Percentiles rank a stretch among this genome's conserved stretches.
Conservation (phyloP, 1,140 invertebrate species). For the Drosophila athabasca region DNA sequence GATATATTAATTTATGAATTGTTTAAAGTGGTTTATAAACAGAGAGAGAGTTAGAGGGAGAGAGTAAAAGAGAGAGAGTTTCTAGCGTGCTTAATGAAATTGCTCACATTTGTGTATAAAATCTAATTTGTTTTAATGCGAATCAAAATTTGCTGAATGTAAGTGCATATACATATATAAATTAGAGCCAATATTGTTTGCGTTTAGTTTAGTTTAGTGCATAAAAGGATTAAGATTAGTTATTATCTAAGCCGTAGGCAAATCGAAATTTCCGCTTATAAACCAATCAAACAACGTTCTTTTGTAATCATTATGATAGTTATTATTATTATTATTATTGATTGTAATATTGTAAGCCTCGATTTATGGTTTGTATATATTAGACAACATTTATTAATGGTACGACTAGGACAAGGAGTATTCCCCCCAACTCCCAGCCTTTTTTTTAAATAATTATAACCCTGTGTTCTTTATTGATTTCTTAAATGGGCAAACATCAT, state of each 20-base stretch:
- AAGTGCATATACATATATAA: conserved; percentile 66
- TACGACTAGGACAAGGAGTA: conserved; percentile 7
- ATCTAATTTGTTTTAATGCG: conserved; percentile 64
- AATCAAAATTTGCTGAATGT: conserved; percentile 82
- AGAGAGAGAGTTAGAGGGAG: not conserved
- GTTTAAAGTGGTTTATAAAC: conserved; percentile 49
- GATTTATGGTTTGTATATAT: conserved; percentile 81
- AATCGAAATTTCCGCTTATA: conserved; percentile 69
- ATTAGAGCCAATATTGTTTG: conserved; percentile 58
- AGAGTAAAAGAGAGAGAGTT: conserved; percentile 17
- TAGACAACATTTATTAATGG: conserved; percentile 68
- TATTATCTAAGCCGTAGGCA: conserved; percentile 51
- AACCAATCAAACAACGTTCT: conserved; percentile 52
- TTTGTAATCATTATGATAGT: conserved; percentile 54
- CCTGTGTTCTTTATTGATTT: conserved; percentile 45
- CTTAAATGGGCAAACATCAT: conserved; percentile 74
- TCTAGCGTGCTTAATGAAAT: conserved; percentile 64
- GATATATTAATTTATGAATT: conserved; percentile 64
- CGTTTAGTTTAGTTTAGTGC: conserved; percentile 49
- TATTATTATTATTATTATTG: conserved; percentile 62
- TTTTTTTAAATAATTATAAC: conserved; percentile 58
- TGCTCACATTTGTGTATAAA: conserved; percentile 67
- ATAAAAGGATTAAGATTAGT: conserved; percentile 55
- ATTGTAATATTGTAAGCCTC: conserved; percentile 66
- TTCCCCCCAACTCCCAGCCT: conserved; percentile 4